These are phyloP conservation scores for Scomber colias DNA, from an alignment of 2,113 vertebrate species.

Conservation along the genomic window DNA sequence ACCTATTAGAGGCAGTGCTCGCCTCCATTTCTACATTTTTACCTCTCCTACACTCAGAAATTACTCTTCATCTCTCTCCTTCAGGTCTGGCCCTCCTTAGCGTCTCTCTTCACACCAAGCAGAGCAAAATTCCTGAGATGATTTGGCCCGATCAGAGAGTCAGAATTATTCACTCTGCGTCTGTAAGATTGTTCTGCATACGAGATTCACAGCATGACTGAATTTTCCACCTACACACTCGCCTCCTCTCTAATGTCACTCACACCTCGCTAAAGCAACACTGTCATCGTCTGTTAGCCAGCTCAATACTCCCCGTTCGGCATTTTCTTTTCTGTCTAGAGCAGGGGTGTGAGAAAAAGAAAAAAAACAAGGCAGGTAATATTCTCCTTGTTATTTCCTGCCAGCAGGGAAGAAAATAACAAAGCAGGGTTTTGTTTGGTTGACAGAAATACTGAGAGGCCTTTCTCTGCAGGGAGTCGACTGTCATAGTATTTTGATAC, in stretches of 20 bases:
- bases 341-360: not conserved
- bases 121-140: constrained; percentile 42
- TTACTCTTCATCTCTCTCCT: constrained; percentile 27
- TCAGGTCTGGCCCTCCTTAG: constrained; percentile 35
- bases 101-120: constrained; percentile 15
- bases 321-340: constrained; percentile 42
- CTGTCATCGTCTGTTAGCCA: constrained; percentile 61
- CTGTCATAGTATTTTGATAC: constrained; percentile 56
- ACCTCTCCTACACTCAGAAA: constrained; percentile 29
- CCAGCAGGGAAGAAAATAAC: constrained; percentile 44
- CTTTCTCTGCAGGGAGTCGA: constrained; percentile 49
- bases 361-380: constrained; percentile 26
- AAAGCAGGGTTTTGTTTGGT: constrained; percentile 58
- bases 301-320: constrained; percentile 56
- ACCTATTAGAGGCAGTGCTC: not conserved
- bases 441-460: constrained; percentile 60
- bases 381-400: constrained; percentile 53
- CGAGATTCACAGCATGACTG: constrained; percentile 49
- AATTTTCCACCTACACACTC: constrained; percentile 62
- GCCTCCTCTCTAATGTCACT: constrained; percentile 60
- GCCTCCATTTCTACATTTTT: not conserved
- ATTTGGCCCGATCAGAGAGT: constrained; percentile 51
- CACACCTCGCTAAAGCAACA: constrained; percentile 54
- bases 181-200: constrained; percentile 58
- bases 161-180: constrained; percentile 52